These are phyloP conservation scores for Meloe dianella DNA, from an alignment of 2,888 invertebrate species.

Conservation along the genomic window DNA sequence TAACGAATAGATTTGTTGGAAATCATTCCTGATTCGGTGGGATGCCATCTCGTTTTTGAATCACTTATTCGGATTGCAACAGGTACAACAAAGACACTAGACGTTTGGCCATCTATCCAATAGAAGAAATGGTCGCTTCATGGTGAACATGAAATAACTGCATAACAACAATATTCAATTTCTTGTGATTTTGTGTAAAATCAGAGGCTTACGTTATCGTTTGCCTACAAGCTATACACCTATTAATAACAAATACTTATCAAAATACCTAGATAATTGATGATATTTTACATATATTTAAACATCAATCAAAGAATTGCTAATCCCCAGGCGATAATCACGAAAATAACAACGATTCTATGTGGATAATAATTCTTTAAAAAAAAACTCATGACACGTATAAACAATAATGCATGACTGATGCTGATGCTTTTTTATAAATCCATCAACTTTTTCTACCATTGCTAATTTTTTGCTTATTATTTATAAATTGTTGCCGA, in stretches of 20 bases:
- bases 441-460: neutral
- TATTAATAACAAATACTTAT: neutral
- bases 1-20: too few relatives aligned
- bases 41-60: too few relatives aligned
- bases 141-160: too few relatives aligned
- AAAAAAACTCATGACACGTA: neutral
- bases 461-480: neutral
- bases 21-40: too few relatives aligned
- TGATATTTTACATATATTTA: neutral
- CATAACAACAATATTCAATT: too few relatives aligned
- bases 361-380: conserved; percentile 3
- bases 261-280: neutral
- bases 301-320: conserved; percentile 1
- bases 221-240: neutral
- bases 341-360: neutral
- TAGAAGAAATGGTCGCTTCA: too few relatives aligned
- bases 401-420: neutral
- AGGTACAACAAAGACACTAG: too few relatives aligned
- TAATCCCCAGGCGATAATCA: neutral
- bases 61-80: too few relatives aligned
- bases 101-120: too few relatives aligned
- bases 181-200: neutral
- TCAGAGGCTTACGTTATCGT: neutral
- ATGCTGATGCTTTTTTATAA: neutral
- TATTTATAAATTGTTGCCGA: neutral